Evolutionary conservation across 2,888 invertebrate genomes (phyloP).

Genomic region (Torymus auratus): DNA sequence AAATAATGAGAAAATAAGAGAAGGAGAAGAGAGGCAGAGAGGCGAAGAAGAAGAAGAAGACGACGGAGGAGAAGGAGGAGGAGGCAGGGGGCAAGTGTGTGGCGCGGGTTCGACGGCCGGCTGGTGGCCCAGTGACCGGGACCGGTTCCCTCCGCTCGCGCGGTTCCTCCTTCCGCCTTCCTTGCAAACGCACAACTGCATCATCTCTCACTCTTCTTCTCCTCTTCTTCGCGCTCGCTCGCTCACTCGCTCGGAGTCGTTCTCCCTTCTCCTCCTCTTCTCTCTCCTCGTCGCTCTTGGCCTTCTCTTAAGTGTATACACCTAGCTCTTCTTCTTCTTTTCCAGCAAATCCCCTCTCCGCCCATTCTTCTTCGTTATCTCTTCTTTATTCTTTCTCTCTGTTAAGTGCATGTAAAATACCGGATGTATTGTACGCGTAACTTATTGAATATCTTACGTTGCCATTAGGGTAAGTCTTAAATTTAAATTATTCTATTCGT

Average conservation of each 20-base stretch:
- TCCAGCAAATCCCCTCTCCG: constrained; percentile 11
- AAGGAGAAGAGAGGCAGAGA: constrained; percentile 48
- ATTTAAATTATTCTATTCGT: too few species aligned
- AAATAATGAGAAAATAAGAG: constrained; percentile 56
- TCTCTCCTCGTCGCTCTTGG: constrained; percentile 45
- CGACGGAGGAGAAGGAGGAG: constrained; percentile 58
- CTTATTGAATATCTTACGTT: constrained; percentile 46
- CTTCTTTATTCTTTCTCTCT: constrained; percentile 29
- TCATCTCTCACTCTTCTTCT: constrained; percentile 67
- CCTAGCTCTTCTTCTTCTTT: constrained; percentile 37
- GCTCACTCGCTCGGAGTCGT: constrained; percentile 17
- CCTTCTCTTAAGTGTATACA: constrained; percentile 36
- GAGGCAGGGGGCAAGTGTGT: constrained; percentile 69
- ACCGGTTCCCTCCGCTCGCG: constrained; percentile 73
- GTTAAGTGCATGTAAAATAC: constrained; percentile 4
- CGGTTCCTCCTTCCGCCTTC: constrained; percentile 77
- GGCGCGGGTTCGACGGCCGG: constrained; percentile 76
- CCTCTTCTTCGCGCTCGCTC: constrained; percentile 23
- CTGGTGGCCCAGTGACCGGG: constrained; percentile 77
- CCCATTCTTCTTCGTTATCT: neutral
- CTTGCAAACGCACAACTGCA: constrained; percentile 77
- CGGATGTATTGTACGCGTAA: constrained; percentile 23
- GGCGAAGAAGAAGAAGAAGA: constrained; percentile 20
- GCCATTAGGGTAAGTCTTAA: too few species aligned
- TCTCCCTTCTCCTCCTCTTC: constrained; percentile 44